Conservation (phyloP, 2,797 vertebrate genomes). For the Trachurus trachurus region DNA sequence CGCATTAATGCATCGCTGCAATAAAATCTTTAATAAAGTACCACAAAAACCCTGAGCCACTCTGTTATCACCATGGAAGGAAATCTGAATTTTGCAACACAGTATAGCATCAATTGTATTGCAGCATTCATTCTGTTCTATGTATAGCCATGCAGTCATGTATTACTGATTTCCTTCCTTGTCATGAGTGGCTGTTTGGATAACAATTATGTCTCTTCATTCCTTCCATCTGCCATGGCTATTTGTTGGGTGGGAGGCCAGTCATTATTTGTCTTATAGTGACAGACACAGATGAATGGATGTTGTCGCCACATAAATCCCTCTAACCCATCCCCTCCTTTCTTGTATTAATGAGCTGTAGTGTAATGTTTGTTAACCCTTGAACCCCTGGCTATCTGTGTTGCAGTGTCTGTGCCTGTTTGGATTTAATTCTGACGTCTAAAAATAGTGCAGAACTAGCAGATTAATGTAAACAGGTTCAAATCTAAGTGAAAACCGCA, state of each 20-base stretch:
- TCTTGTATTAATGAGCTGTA: slow-evolving; percentile 41
- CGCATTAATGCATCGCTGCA: slow-evolving; percentile 36
- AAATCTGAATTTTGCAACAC: slow-evolving; percentile 9
- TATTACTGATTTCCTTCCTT: neutral
- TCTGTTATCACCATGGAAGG: neutral
- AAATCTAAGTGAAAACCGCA: slow-evolving; percentile 14
- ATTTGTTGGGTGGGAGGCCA: slow-evolving; percentile 44
- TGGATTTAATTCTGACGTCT: slow-evolving; percentile 42
- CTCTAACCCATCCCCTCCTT: slow-evolving; percentile 2
- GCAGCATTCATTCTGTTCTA: slow-evolving; percentile 1
- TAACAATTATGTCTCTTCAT: slow-evolving; percentile 25
- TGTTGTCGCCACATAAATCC: slow-evolving; percentile 51
- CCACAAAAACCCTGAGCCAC: neutral
- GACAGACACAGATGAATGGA: slow-evolving; percentile 54
- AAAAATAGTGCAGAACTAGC: slow-evolving; percentile 48
- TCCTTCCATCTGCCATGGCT: slow-evolving; percentile 42
- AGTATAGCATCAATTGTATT: neutral
- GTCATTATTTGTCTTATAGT: slow-evolving; percentile 51
- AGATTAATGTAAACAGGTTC: slow-evolving; percentile 38
- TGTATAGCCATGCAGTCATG: neutral
- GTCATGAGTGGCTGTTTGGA: slow-evolving; percentile 13
- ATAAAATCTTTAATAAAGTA: slow-evolving; percentile 33
- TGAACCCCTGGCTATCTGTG: slow-evolving; percentile 29
- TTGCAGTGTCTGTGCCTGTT: slow-evolving; percentile 10
- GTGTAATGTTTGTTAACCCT: slow-evolving; percentile 40